Percentiles rank a stretch among this genome's conserved stretches.
Evolutionary conservation across 1,140 invertebrate genomes (phyloP).

Genomic region (Hyphantria cunea): DNA sequence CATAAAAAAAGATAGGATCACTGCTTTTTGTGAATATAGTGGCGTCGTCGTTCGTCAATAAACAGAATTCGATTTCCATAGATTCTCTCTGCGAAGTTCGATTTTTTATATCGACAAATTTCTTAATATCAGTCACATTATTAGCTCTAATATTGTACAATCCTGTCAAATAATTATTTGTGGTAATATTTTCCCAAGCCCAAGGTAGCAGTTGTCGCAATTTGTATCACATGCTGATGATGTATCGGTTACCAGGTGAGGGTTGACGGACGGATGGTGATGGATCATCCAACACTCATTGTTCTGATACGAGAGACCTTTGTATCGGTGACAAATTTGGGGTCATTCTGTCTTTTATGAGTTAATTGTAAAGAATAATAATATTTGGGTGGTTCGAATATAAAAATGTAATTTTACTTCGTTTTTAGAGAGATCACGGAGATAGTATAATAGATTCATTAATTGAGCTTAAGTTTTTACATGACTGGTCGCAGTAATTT

Average conservation of each 20-base stretch:
- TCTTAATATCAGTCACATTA: neutral
- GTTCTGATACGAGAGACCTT: conserved; percentile 50
- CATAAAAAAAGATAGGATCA: too few relatives aligned
- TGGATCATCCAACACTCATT: conserved; percentile 65
- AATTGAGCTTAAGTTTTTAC: too few relatives aligned
- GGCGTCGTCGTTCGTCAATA: too few relatives aligned
- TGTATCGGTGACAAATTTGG: conserved; percentile 71
- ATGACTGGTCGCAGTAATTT: too few relatives aligned
- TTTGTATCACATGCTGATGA: conserved; percentile 52
- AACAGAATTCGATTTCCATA: too few relatives aligned
- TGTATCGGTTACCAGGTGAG: conserved; percentile 70
- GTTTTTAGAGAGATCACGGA: too few relatives aligned
- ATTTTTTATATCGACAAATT: neutral
- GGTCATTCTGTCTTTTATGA: conserved; percentile 56
- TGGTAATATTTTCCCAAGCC: conserved; percentile 28
- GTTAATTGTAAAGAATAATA: conserved; percentile 24
- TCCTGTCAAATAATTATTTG: conserved; percentile 15
- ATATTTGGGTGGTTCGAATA: too few relatives aligned
- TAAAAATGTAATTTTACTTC: too few relatives aligned
- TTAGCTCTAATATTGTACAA: neutral
- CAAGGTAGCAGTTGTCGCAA: conserved; percentile 39
- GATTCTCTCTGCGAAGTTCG: too few relatives aligned
- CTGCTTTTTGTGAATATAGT: too few relatives aligned
- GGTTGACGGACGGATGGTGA: conserved; percentile 72
- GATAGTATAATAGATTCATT: too few relatives aligned